Conservation (phyloP, 2,113 vertebrate genomes). For the Hassar affinis region DNA sequence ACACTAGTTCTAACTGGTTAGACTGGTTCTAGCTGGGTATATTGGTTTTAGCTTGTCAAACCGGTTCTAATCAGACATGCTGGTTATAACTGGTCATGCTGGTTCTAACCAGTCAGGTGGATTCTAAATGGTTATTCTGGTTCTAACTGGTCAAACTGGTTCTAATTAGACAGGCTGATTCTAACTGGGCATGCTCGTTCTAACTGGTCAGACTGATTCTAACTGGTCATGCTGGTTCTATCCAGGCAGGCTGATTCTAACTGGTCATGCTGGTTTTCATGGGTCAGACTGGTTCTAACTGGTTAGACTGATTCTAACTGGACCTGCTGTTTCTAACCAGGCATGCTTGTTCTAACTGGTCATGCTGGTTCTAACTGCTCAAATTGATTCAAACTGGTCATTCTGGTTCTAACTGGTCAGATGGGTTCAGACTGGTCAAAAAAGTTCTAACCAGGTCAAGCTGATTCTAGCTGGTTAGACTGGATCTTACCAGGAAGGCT, state of each 20-base stretch:
- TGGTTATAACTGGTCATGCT: background rate
- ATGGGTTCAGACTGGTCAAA: background rate
- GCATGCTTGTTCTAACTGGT: background rate
- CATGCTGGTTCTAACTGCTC: background rate
- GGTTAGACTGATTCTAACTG: background rate
- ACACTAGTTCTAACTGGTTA: background rate
- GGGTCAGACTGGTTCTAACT: background rate
- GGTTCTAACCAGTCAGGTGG: background rate
- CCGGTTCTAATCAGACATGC: background rate
- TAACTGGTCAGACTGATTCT: too few relatives aligned
- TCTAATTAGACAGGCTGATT: background rate
- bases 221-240: background rate
- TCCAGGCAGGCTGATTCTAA: background rate
- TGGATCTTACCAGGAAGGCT: background rate
- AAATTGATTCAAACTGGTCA: background rate
- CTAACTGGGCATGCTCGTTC: background rate
- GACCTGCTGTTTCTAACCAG: background rate
- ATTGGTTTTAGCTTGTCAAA: background rate
- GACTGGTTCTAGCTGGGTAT: background rate
- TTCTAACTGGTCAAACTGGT: background rate
- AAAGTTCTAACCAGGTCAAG: background rate
- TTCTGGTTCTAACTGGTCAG: background rate
- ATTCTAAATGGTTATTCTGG: too few relatives aligned
- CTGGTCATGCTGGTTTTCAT: background rate
- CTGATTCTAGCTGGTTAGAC: too few relatives aligned